phyloP scores from a whole-genome alignment of 2,113 vertebrate species.

The Hyla sarda region DNA sequence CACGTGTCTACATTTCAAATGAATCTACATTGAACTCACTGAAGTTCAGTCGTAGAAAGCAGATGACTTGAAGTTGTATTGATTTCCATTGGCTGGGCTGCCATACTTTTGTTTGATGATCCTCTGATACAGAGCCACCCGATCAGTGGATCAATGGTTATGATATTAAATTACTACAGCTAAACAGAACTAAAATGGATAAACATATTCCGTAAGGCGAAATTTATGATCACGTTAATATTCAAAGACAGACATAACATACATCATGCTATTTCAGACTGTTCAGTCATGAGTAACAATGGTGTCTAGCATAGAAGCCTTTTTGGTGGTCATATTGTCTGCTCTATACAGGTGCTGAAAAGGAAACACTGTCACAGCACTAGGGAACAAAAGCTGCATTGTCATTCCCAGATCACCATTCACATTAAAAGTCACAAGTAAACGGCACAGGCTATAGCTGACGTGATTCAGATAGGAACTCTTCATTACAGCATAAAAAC shows the following conservation, averaged over 20 bases:
- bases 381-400: too few species aligned
- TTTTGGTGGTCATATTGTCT: conserved; percentile 1
- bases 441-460: background rate
- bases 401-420: too few species aligned
- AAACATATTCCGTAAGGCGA: background rate
- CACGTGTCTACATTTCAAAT: too few species aligned
- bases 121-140: too few species aligned
- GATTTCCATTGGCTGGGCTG: too few species aligned
- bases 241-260: background rate
- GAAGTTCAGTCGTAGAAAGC: too few species aligned
- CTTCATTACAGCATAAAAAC: conserved; percentile 33
- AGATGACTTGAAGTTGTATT: too few species aligned
- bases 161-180: too few species aligned
- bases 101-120: too few species aligned
- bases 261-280: background rate
- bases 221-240: background rate
- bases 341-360: conserved; percentile 6
- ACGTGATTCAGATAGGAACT: conserved; percentile 3
- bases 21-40: too few species aligned
- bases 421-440: conserved; percentile 39
- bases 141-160: too few species aligned
- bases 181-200: too few species aligned
- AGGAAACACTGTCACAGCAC: conserved; percentile 46
- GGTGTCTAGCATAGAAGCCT: background rate
- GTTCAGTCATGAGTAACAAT: background rate